Conservation (phyloP, 2,113 vertebrate genomes). For the Odontophorus gujanensis region DNA sequence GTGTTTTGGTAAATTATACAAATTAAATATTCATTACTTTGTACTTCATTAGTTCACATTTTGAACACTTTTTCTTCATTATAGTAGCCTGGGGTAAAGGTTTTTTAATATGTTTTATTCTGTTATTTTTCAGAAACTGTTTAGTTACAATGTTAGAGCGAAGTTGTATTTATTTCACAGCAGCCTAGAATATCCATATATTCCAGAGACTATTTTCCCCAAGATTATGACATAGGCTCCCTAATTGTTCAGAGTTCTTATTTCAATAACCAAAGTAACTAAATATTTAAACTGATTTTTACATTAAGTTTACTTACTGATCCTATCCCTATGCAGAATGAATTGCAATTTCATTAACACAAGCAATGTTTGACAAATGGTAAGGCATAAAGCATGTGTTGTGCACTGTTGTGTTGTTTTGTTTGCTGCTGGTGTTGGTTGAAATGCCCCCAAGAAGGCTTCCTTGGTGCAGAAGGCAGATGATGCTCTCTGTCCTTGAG, state of each 20-base stretch:
- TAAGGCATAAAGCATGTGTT: not conserved
- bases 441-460: not conserved
- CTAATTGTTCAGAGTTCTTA: slow-evolving; percentile 48
- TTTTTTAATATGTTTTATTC: slow-evolving; percentile 66
- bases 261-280: slow-evolving; percentile 52
- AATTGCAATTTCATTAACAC: slow-evolving; percentile 15
- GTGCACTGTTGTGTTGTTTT: not conserved
- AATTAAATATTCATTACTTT: slow-evolving; percentile 88
- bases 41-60: slow-evolving; percentile 84
- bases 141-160: slow-evolving; percentile 68
- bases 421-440: not conserved
- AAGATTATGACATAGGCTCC: not conserved
- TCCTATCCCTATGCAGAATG: not conserved
- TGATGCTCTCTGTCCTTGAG: not conserved
- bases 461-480: not conserved
- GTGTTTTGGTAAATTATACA: slow-evolving; percentile 83
- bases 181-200: not conserved
- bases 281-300: slow-evolving; percentile 63
- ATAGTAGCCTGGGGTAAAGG: slow-evolving; percentile 77
- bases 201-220: slow-evolving; percentile 21
- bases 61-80: slow-evolving; percentile 81
- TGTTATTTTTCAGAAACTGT: slow-evolving; percentile 74
- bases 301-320: slow-evolving; percentile 28
- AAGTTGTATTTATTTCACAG: slow-evolving; percentile 56
- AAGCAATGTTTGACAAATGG: not conserved